Evolutionary conservation across 1,140 invertebrate species (phyloP), one percentile per base, ranked within the genome.

Genomic region (Doryteuthis pealeii): DNA sequence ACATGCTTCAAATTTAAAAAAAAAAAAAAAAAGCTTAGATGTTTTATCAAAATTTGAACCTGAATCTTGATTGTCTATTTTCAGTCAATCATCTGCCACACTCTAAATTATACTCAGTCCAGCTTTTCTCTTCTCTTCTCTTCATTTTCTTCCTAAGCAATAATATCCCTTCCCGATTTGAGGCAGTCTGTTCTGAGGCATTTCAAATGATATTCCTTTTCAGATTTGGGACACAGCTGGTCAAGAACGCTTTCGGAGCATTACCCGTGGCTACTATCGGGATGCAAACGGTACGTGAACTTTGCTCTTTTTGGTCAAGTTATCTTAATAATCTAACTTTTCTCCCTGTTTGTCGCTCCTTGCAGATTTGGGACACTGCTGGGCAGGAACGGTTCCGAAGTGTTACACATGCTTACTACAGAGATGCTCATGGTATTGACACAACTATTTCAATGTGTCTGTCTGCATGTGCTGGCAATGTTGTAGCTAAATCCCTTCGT

Each of bases 261-360:
- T 90, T n/a, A 89, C 88, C 30, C 84, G 88, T 70, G 89, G 88
- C 30, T 89, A 90, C 75, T 90, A 90, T 82, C 81, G 89, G 74
- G 89, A 90, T 80, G 89, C 89, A 54, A 86, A 90, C 80, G 88
- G 88, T 89, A 83, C 74, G 78, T 81, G 18, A 14, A 33, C 43
- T 45, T 30, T 49, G 26, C 14, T 40, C 45, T 32, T 15, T 66
- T 32, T 18, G 68, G 43, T 30, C 66, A 43, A 40, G 35, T 40
- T 5, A 5, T 40, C 35, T 5, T 40, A 10, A 40, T 3, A 40
- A 40, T 40, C 35, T 74, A 69, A 74, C 67, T n/a, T 71, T 40
- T 40, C 10, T 40, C 10, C 35, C 35, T 76, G 66, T 72, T 76
- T 10, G 58, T 62, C 22, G 28, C 66, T 71, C 71, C 68, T 82